Conservation (phyloP, 1,140 invertebrate genomes). For the Bombus superbus region DNA sequence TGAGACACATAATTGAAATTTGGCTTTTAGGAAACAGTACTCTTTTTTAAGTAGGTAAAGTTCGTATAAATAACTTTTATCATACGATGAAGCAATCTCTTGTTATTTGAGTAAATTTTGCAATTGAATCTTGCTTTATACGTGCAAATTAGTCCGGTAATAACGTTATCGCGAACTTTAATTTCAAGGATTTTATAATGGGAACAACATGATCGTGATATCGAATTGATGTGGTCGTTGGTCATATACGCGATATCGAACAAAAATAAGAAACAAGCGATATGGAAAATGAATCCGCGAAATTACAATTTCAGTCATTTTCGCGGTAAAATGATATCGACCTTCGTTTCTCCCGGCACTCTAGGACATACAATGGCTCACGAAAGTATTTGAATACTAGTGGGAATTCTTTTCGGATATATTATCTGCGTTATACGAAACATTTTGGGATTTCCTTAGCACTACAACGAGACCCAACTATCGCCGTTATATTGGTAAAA, state of each 20-base stretch:
- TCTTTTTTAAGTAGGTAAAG: background rate
- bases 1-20: slow-evolving; percentile 50
- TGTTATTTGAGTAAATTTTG: background rate
- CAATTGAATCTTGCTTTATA: background rate
- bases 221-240: background rate
- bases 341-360: background rate
- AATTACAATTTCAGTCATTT: background rate
- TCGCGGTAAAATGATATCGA: background rate
- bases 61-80: background rate
- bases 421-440: too few species aligned
- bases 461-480: too few species aligned
- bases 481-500: too few species aligned
- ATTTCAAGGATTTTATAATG: background rate
- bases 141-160: background rate
- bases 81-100: background rate
- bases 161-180: background rate
- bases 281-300: background rate
- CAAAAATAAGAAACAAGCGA: slow-evolving; percentile 15
- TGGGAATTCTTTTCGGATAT: too few species aligned
- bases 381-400: background rate
- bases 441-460: too few species aligned
- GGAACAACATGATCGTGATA: background rate
- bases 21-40: too few species aligned
- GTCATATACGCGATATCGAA: background rate
- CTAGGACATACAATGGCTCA: background rate